phyloP scores from a whole-genome alignment of 2,888 invertebrate genomes.

The Leucania comma region DNA sequence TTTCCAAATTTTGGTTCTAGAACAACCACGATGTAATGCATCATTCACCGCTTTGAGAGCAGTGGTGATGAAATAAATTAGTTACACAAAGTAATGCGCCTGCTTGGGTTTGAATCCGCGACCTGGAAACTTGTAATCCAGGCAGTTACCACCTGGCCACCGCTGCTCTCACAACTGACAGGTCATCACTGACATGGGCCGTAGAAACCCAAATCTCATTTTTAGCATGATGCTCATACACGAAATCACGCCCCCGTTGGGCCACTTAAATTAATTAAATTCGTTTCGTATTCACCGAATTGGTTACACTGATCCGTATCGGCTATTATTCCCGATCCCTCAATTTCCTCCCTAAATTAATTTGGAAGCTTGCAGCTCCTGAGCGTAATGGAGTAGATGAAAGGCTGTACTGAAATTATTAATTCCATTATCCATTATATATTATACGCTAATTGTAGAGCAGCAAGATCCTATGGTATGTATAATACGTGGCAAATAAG shows the following conservation, averaged over 20 bases:
- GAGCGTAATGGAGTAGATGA: not conserved
- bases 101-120: too few relatives aligned
- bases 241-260: not conserved
- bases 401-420: not conserved
- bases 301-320: not conserved
- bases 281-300: slow-evolving; percentile 13
- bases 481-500: too few relatives aligned
- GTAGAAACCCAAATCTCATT: not conserved
- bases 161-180: too few relatives aligned
- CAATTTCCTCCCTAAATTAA: slow-evolving; percentile 1
- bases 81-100: too few relatives aligned
- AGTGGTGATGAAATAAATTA: too few relatives aligned
- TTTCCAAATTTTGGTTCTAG: too few relatives aligned
- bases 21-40: too few relatives aligned
- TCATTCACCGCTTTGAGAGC: too few relatives aligned
- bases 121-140: too few relatives aligned
- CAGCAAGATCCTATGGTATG: too few relatives aligned
- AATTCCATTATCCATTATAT: not conserved
- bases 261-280: slow-evolving; percentile 1
- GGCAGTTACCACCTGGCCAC: too few relatives aligned
- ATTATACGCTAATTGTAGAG: not conserved
- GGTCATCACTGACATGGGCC: too few relatives aligned
- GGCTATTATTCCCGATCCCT: not conserved
- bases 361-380: slow-evolving; percentile 1
- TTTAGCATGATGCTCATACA: not conserved